Evolutionary conservation across 2,113 vertebrate genomes (phyloP), one percentile per base, ranked within the genome.

Genomic region (Lepisosteus oculatus): DNA sequence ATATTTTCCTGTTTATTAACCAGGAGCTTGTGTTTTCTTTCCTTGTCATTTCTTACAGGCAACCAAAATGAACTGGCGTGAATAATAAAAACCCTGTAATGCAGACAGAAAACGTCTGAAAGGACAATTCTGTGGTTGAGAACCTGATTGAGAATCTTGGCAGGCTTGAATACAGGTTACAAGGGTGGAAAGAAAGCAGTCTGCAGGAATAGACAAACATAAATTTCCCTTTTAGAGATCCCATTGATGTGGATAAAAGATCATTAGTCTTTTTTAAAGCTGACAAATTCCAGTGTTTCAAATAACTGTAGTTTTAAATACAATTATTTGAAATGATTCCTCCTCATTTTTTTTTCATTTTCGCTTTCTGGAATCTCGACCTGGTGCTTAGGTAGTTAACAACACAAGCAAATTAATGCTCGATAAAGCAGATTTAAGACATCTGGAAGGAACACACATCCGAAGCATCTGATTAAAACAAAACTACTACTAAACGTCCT

Each of bases 1-100:
- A 86, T 78, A 83, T 83, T 76, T 80, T 83, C 74, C 77, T 82
- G 67, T 83, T 80, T 85, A 78, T 78, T 87, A 86, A 85, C 83
- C 85, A 86, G 80, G 81, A 84, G 78, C 79, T 70, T 64, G 29
- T 29, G 7, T 64, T 13, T 65, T 14, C 7, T 12, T 59, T 59
- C 13, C 13, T 59, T 59, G 7, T 59, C n/a, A n/a, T 59, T 59
- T 85, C 72, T 80, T 75, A 74, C 78, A 68, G 79, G 75, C 72
- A 80, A 81, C 77, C 74, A 7, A 42, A 29, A 69, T 68, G 74
- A 17, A 57, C 61, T 69, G 72, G 74, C 66, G 29, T 74, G 56
- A 45, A 61, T 67, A 55, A 67, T 75, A 54, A 54, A 11, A 13
- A 13, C 12, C 29, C 42, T 4, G 8, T 13, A 65, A 4, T 8